phyloP scores from a whole-genome alignment of 2,888 invertebrate genomes.

The Geotrupes spiniger region DNA sequence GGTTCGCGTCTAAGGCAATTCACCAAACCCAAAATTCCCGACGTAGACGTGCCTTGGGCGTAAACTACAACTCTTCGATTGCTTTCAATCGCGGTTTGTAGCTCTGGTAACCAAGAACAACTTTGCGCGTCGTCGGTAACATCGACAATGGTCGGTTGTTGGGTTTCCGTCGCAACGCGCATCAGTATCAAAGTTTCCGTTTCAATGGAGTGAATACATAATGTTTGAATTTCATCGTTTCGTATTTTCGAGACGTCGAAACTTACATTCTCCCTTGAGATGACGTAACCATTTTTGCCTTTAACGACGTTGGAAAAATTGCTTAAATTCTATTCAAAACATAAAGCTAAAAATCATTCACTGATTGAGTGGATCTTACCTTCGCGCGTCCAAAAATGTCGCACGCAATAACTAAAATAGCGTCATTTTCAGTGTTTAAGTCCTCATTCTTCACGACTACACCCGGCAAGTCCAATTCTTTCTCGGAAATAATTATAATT shows the following conservation, averaged over 20 bases:
- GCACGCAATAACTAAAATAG: slow-evolving; percentile 33
- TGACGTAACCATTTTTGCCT: neutral
- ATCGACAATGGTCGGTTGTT: slow-evolving; percentile 3
- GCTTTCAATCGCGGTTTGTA: too few relatives aligned
- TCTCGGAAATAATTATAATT: slow-evolving; percentile 57
- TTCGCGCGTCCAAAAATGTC: neutral
- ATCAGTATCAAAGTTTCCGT: neutral
- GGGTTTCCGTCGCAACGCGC: slow-evolving; percentile 11
- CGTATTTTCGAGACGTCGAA: neutral
- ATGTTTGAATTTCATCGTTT: neutral
- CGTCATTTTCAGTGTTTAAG: slow-evolving; percentile 43
- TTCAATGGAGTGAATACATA: neutral
- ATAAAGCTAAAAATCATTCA: too few relatives aligned
- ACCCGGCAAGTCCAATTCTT: slow-evolving; percentile 51
- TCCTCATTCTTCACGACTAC: slow-evolving; percentile 64
- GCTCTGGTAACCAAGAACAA: neutral
- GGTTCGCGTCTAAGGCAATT: too few relatives aligned
- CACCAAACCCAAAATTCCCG: slow-evolving; percentile 86
- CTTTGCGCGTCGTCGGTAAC: slow-evolving; percentile 30
- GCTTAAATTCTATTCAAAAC: too few relatives aligned
- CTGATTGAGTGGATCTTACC: too few relatives aligned
- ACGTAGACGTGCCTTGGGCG: slow-evolving; percentile 63
- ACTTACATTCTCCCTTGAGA: neutral
- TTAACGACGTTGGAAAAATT: neutral
- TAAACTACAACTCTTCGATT: slow-evolving; percentile 55